phyloP scores from a whole-genome alignment of 2,113 vertebrate genomes.

The Pionites leucogaster region DNA sequence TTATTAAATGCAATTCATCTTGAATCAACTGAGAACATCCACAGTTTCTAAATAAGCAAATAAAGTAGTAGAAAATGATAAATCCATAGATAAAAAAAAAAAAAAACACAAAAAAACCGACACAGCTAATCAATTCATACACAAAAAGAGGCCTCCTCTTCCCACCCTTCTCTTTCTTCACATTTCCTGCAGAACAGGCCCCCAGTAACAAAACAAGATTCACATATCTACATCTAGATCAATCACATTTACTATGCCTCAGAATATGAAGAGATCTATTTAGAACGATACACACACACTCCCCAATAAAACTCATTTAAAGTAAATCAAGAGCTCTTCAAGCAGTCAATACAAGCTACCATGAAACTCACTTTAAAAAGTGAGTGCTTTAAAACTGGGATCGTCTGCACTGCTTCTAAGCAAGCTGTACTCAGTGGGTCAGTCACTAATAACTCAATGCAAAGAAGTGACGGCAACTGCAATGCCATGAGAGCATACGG shows the following conservation, averaged over 20 bases:
- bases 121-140: neutral
- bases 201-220: neutral
- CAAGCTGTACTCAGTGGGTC: accelerated
- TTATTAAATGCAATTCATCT: neutral
- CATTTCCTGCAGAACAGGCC: neutral
- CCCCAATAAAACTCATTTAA: neutral
- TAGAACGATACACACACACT: neutral
- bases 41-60: neutral
- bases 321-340: neutral
- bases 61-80: neutral
- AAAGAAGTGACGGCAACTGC: neutral
- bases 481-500: accelerated
- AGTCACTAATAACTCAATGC: accelerated
- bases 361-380: neutral
- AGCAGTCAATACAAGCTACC: neutral
- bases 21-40: neutral
- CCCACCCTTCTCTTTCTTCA: neutral
- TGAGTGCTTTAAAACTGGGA: neutral
- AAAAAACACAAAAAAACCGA: neutral
- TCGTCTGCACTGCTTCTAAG: accelerated
- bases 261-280: neutral
- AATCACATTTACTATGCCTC: neutral
- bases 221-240: neutral
- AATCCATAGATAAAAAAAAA: neutral
- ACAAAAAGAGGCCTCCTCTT: neutral